These are phyloP conservation scores for Pecten maximus DNA, from an alignment of 2,888 invertebrate species.

Conservation along the genomic window DNA sequence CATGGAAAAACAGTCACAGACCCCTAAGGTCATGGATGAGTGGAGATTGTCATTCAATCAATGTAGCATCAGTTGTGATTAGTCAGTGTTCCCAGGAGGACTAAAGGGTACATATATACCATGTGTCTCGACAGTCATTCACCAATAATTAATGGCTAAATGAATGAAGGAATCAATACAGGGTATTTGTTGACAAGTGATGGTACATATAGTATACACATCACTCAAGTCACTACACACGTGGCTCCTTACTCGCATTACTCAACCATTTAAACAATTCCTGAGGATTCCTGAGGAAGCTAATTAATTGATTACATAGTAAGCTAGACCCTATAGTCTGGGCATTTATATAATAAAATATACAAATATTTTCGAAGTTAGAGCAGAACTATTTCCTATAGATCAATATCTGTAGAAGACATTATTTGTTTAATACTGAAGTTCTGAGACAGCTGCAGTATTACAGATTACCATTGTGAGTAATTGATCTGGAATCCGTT, in stretches of 20 bases:
- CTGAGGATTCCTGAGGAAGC: not conserved
- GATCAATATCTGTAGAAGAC: not conserved
- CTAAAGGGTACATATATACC: not conserved
- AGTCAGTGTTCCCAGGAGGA: not conserved
- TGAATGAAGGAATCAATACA: not conserved
- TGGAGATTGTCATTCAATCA: slow-evolving; percentile 9
- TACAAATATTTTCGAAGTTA: not conserved
- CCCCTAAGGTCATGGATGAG: not conserved
- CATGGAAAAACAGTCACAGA: not conserved
- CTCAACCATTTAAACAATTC: not conserved
- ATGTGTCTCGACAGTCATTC: slow-evolving; percentile 17
- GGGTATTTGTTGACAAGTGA: not conserved
- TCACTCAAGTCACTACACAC: not conserved
- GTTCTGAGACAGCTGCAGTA: not conserved
- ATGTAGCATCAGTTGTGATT: slow-evolving; percentile 13
- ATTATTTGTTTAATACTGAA: not conserved
- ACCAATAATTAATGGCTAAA: slow-evolving; percentile 19
- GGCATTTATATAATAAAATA: not conserved
- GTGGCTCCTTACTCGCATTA: not conserved
- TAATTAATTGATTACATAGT: not conserved
- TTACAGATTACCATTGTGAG: not conserved
- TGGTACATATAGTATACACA: not conserved
- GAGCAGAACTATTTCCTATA: not conserved
- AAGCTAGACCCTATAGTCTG: not conserved
- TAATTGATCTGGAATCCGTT: not conserved